phyloP scores from a whole-genome alignment of 2,113 vertebrate species.

The Ciconia maguari region DNA sequence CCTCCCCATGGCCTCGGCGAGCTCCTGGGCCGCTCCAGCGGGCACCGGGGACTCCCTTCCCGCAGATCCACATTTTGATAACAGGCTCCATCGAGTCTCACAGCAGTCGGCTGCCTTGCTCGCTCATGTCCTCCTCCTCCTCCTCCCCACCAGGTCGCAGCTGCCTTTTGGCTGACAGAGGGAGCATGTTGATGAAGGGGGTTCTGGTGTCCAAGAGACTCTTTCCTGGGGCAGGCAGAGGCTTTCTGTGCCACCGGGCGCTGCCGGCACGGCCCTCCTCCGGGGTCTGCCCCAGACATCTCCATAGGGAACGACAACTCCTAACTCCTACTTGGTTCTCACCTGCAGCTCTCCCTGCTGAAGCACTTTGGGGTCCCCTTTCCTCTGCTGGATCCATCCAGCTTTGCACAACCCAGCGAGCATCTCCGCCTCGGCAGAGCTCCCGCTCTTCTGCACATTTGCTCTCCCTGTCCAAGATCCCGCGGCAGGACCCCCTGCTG shows the following conservation, averaged over 20 bases:
- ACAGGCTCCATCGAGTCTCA: not conserved
- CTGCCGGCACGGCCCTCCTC: not conserved
- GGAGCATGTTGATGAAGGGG: accelerated
- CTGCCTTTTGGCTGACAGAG: not conserved
- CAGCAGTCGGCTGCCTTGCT: not conserved
- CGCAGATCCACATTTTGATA: accelerated
- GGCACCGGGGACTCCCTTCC: not conserved
- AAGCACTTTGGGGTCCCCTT: not conserved
- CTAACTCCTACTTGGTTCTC: not conserved
- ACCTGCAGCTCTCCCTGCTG: not conserved
- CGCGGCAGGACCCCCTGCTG: accelerated
- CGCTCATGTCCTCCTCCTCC: not conserved
- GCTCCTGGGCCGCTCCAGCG: not conserved
- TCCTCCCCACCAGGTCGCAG: not conserved
- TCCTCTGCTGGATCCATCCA: not conserved
- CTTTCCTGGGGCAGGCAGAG: not conserved
- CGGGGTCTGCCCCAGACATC: not conserved
- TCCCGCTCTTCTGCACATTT: not conserved
- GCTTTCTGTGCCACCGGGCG: not conserved
- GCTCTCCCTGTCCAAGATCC: too few species aligned
- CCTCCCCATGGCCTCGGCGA: not conserved
- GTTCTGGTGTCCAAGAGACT: not conserved
- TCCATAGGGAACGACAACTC: not conserved
- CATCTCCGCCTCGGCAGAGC: not conserved
- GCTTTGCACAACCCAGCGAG: not conserved